Evolutionary conservation across 2,113 vertebrate species (phyloP).

Genomic region (Chauna torquata): DNA sequence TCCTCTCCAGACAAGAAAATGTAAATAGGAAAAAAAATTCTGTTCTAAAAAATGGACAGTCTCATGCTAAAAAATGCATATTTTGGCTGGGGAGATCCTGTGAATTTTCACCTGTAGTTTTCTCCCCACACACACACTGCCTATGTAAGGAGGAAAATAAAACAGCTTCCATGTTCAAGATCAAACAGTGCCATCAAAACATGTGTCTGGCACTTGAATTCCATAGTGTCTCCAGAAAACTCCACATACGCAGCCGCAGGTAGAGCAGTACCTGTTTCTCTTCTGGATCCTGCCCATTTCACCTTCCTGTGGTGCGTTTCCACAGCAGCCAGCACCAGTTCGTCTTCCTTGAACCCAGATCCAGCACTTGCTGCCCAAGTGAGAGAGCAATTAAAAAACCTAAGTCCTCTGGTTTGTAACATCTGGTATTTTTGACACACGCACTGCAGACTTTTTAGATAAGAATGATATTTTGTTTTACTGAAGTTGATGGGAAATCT

Average conservation of each 20-base stretch:
- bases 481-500: background rate
- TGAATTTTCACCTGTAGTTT: background rate
- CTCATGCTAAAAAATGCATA: background rate
- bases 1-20: background rate
- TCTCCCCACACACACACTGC: fast-evolving
- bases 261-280: background rate
- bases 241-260: background rate
- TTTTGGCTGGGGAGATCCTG: background rate
- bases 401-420: background rate
- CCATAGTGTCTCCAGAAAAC: background rate
- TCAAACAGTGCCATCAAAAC: background rate
- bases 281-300: background rate
- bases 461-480: background rate
- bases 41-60: background rate
- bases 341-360: background rate
- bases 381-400: background rate
- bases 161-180: background rate
- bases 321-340: background rate
- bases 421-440: background rate
- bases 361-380: background rate
- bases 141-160: background rate
- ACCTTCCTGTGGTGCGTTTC: background rate
- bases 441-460: background rate
- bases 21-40: background rate
- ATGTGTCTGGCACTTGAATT: background rate